Percentiles rank a stretch among this genome's conserved stretches.
Evolutionary conservation across 2,113 vertebrate genomes (phyloP).

Genomic region (Phoenicopterus ruber): DNA sequence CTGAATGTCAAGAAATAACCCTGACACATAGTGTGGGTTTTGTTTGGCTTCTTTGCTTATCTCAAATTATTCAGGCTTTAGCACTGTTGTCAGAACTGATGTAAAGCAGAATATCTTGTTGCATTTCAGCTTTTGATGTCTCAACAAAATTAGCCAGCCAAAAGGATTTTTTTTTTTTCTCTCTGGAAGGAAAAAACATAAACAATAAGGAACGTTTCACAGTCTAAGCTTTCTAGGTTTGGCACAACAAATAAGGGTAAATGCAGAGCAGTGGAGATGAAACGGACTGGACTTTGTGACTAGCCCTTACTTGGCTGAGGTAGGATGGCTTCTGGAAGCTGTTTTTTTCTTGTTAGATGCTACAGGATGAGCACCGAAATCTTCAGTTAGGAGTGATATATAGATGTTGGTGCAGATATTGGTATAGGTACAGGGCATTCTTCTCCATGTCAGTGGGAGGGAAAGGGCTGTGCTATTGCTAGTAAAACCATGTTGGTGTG

Average conservation of each 20-base stretch:
- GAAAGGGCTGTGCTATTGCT: neutral
- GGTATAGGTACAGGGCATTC: neutral
- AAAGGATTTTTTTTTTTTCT: neutral
- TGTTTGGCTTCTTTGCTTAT: neutral
- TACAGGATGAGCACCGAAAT: neutral
- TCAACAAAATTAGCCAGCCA: neutral
- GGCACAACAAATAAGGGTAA: neutral
- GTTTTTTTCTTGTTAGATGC: neutral
- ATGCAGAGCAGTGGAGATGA: neutral
- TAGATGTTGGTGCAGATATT: neutral
- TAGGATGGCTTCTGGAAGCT: neutral
- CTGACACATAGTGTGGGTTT: neutral
- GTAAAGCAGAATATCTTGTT: neutral
- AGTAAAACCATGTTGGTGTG: neutral
- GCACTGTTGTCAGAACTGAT: neutral
- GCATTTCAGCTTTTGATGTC: neutral
- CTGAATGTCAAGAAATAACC: neutral
- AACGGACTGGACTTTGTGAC: neutral
- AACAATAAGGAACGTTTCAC: neutral
- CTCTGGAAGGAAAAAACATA: neutral
- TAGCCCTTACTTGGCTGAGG: neutral
- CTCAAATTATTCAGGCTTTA: constrained; percentile 15
- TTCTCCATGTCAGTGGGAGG: neutral
- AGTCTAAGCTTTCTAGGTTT: neutral
- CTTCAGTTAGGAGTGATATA: neutral